These are phyloP conservation scores for Elanus axillaris DNA, from an alignment of 2,113 vertebrate species.

Conservation along the genomic window DNA sequence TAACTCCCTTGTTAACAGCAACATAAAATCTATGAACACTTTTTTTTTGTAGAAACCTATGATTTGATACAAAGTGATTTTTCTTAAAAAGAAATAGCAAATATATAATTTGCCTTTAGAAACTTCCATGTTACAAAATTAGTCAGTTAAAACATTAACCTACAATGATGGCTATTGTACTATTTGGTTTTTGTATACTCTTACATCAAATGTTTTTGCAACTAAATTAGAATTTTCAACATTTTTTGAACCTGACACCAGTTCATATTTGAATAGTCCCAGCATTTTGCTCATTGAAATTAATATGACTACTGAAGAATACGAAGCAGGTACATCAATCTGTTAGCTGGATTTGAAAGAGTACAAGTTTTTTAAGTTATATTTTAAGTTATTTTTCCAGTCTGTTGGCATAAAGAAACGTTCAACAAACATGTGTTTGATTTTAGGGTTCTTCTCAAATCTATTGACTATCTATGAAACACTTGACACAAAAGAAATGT, in stretches of 20 bases:
- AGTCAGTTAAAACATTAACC: background rate
- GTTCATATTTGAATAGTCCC: background rate
- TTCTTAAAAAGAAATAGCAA: background rate
- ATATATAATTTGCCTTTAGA: background rate
- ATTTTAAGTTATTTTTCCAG: background rate
- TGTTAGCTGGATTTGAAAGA: background rate
- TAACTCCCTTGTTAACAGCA: background rate
- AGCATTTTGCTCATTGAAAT: background rate
- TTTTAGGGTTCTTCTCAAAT: background rate
- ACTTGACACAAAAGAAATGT: background rate
- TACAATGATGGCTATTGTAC: background rate
- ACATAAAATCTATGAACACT: background rate
- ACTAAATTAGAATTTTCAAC: background rate
- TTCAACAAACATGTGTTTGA: background rate
- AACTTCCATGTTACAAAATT: background rate
- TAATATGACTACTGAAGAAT: background rate
- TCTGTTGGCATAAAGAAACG: background rate
- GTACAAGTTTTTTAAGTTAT: background rate
- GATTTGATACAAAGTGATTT: background rate
- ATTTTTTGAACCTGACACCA: background rate
- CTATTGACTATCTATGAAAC: background rate
- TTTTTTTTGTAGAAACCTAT: background rate
- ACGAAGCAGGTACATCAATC: background rate
- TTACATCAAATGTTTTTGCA: background rate
- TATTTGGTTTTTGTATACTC: background rate